Evolutionary conservation across 2,113 vertebrate genomes (phyloP).

Genomic region (Thunnus thynnus): DNA sequence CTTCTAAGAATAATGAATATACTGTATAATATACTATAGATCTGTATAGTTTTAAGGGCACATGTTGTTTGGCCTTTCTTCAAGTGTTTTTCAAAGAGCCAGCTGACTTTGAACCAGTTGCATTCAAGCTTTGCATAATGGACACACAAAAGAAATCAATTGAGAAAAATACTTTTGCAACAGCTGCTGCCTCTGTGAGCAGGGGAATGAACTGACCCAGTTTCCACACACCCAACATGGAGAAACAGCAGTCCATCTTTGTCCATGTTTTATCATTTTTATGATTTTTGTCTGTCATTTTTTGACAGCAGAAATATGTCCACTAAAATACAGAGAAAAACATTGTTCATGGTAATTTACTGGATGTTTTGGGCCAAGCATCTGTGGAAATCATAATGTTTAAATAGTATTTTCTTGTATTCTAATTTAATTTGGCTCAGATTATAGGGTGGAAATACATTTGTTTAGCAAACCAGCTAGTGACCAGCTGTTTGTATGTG

Average conservation of each 20-base stretch:
- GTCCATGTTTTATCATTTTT: neutral
- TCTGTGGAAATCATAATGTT: neutral
- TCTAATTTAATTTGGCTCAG: constrained; percentile 21
- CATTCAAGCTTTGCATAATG: neutral
- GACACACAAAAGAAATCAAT: constrained; percentile 16
- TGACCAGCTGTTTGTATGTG: constrained; percentile 24
- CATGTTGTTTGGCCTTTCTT: neutral
- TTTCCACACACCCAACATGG: constrained; percentile 25
- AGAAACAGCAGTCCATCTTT: neutral
- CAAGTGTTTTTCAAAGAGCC: neutral
- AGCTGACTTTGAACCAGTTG: neutral
- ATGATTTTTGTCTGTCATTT: neutral
- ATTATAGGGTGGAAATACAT: constrained; percentile 7
- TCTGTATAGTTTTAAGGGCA: neutral
- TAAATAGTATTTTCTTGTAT: neutral
- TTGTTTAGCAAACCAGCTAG: neutral
- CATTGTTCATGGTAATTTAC: neutral
- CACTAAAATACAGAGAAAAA: neutral
- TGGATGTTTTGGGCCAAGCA: neutral
- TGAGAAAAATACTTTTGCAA: constrained; percentile 22
- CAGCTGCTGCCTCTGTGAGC: constrained; percentile 43
- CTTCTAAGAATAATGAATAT: neutral
- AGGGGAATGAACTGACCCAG: neutral
- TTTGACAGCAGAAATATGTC: neutral
- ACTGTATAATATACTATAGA: neutral